Evolutionary conservation across 2,888 invertebrate species (phyloP), one percentile per base, ranked within the genome.

Genomic region (Dorcus parallelipipedus): DNA sequence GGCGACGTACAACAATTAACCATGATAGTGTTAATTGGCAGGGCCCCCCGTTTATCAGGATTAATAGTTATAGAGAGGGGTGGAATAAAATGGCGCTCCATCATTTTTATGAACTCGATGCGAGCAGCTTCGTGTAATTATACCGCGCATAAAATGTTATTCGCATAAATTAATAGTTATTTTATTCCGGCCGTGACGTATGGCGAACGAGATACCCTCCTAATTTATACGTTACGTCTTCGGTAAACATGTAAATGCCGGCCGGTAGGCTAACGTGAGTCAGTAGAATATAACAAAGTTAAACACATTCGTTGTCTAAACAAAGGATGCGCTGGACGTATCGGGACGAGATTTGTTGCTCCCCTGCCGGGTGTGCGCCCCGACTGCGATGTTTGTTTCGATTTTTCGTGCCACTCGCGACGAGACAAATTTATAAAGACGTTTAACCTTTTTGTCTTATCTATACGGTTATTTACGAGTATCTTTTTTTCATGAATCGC

Each of bases 261-360:
- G 45, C 48, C 53, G 26, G 26, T 33, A 33, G 48, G 43, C 49
- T 74, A 71, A 68, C 74, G 73, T 73, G 73, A 68, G 66, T 64
- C 67, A 69, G 67, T 68, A 70, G 70, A 73, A 74, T 74, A 73
- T 72, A 75, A 68, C 69, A 72, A 70, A 67, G 68, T 69, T 69
- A 72, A 71, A 73, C 71, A 73, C 67, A 68, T 69, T 61, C 64
- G 66, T 70, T 71, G 70, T 72, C 70, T 70, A 73, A 75, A 74
- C 70, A 62, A 65, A 71, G 72, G 72, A 71, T 69, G 67, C 68
- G 58, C 60, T 61, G 56, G 65, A 66, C 67, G 68, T 66, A 64
- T 66, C 65, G 64, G 62, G 52, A 55, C 54, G 67, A 72, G 71
- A 74, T 73, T 73, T 74, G 71, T 72, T 59, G 63, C 61, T 64